Evolutionary conservation across 2,797 vertebrate species (phyloP), one percentile per base, ranked within the genome.

Genomic region (Melanogrammus aeglefinus): DNA sequence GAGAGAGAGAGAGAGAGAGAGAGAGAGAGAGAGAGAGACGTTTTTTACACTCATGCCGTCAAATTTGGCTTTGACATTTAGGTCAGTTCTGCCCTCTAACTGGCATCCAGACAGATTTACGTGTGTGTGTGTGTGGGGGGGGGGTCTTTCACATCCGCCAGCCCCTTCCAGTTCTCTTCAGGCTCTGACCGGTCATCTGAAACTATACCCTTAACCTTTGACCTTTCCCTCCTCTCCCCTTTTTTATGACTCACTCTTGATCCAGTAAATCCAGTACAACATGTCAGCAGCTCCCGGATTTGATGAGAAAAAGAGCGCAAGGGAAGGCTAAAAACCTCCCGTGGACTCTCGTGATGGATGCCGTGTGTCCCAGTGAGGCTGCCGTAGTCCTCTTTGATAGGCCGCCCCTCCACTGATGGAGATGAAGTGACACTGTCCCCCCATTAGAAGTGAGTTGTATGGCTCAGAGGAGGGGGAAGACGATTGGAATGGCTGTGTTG

Each of bases 41-140:
- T 18, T 57, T 63, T 63, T 63, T 63, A 63, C 57, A 9, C 16
- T 63, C 57, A 63, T 63, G 57, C 82, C 85, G 82, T 86, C 81
- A 85, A 84, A 91, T 86, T 79, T 81, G 85, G 83, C 83, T 83
- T 79, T 90, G 88, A 88, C 87, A 90, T 91, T 91, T 91, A 80
- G 87, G 86, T 89, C 87, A 89, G 86, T 84, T 80, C 84, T 82
- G 31, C 9, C 79, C 84, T 90, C 84, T 88, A 86, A 90, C 90
- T 89, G 86, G 86, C 83, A 85, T 85, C 82, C 85, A 83, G 83
- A 87, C 85, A 90, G 86, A 87, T 85, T 87, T 91, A 92, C 84
- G 80, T 84, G 80, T 35, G 72, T 18, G 33, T 76, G 44, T 75
- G 21, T 63, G 18, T 63, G 21, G 39, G 39, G 39, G 39, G 41